A percentile compares a stretch with the other conserved stretches of the same genome.
Evolutionary conservation across 2,888 invertebrate genomes (phyloP).

Genomic region (Opisthograptis luteolata): DNA sequence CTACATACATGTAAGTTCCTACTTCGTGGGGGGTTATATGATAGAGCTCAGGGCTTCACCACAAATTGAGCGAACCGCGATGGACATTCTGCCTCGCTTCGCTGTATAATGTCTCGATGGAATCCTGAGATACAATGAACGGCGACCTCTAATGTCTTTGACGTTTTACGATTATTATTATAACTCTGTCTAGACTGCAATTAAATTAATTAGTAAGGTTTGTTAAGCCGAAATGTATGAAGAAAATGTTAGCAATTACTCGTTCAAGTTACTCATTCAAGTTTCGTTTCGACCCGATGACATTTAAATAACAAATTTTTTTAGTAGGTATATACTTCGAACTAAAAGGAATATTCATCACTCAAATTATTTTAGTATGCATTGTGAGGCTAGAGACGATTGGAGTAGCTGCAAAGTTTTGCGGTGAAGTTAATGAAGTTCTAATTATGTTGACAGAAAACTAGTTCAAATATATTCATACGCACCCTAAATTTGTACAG

Average conservation of each 20-base stretch:
- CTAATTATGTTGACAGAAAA: no score
- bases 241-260: no score
- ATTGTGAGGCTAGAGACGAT: no score
- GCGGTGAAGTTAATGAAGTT: no score
- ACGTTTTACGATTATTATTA: conserved; percentile 39
- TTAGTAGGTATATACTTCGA: no score
- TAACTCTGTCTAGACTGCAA: conserved; percentile 27
- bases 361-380: no score
- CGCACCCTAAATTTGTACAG: not conserved
- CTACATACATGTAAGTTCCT: conserved; percentile 20
- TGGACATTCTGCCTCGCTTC: conserved; percentile 43
- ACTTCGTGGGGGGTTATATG: conserved; percentile 6
- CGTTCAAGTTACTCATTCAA: no score
- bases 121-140: conserved; percentile 40
- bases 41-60: conserved; percentile 11
- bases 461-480: conserved; percentile 6
- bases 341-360: no score
- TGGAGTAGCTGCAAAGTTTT: no score
- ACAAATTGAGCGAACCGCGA: conserved; percentile 46
- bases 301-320: no score
- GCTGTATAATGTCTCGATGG: conserved; percentile 42
- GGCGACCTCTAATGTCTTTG: conserved; percentile 33
- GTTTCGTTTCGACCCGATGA: no score
- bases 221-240: conserved; percentile 13
- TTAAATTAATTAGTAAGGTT: conserved; percentile 31